Conservation (phyloP, 2,888 invertebrate species). For the Heterodera filipjevi region DNA sequence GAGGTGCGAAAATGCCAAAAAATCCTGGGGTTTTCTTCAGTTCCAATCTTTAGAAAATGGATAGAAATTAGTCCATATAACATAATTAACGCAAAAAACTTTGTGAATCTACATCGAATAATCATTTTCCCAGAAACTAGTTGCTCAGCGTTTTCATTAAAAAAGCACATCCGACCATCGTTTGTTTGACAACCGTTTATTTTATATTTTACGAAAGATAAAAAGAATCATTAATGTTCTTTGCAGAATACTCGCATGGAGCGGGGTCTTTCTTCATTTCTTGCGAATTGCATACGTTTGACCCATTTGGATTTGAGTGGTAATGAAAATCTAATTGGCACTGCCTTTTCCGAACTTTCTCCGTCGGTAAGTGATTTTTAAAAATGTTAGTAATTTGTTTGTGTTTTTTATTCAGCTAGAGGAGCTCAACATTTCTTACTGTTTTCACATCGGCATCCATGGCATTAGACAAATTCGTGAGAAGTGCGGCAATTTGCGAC, state of each 20-base stretch:
- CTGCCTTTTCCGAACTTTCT: conserved; percentile 16
- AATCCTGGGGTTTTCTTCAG: too few relatives aligned
- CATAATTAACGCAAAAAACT: too few relatives aligned
- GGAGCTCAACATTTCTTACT: conserved; percentile 24
- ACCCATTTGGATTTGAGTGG: conserved; percentile 15
- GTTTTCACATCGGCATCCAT: conserved; percentile 18
- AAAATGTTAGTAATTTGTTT: not conserved
- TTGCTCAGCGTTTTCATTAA: too few relatives aligned
- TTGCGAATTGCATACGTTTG: conserved; percentile 20
- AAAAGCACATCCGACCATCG: too few relatives aligned
- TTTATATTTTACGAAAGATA: too few relatives aligned
- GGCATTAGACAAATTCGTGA: conserved; percentile 21
- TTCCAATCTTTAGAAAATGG: too few relatives aligned
- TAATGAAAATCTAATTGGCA: conserved; percentile 16
- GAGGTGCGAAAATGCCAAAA: too few relatives aligned
- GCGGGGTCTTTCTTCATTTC: conserved; percentile 28
- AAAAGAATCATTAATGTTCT: not conserved
- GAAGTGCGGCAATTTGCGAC: conserved; percentile 29
- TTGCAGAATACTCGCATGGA: conserved; percentile 28
- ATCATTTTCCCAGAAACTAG: too few relatives aligned
- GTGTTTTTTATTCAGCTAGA: not conserved
- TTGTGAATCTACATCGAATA: too few relatives aligned
- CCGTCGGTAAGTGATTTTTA: conserved; percentile 7
- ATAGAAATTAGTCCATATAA: too few relatives aligned
- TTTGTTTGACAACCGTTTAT: too few relatives aligned